Evolutionary conservation across 2,888 invertebrate species (phyloP).

Genomic region (Cinara cedri): DNA sequence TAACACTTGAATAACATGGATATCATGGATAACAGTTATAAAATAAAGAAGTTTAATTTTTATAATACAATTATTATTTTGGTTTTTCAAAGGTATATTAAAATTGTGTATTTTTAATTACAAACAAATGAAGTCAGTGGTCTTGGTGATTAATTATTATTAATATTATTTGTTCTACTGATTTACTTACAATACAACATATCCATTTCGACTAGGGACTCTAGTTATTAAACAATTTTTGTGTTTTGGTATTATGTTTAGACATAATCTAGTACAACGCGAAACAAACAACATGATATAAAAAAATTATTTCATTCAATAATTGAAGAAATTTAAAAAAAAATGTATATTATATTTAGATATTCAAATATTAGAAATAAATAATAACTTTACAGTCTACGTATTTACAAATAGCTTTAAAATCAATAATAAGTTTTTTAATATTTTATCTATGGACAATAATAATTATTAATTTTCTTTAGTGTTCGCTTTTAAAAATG

Average conservation of each 20-base stretch:
- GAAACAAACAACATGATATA: constrained; percentile 41
- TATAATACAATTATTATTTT: not conserved
- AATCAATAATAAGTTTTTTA: not conserved
- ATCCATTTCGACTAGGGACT: constrained; percentile 67
- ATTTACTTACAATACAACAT: constrained; percentile 73
- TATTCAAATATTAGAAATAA: not conserved
- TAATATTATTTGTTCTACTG: not conserved
- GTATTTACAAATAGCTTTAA: no score
- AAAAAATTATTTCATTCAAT: constrained; percentile 2
- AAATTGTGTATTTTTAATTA: not conserved
- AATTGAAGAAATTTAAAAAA: not conserved
- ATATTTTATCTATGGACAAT: not conserved
- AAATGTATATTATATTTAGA: not conserved
- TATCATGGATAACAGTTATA: no score
- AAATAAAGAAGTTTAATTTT: not conserved
- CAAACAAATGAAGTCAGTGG: not conserved
- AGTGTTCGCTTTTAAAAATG: not conserved
- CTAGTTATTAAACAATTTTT: constrained; percentile 36
- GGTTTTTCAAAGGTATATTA: not conserved
- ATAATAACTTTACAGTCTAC: no score
- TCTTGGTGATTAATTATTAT: not conserved
- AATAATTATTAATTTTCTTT: not conserved
- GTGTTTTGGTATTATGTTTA: constrained; percentile 43
- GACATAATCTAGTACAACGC: constrained; percentile 44
- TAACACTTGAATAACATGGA: no score